Base-by-base conservation (phyloP, 2,113 vertebrate genomes). In the Gadus chalcogrammus region DNA sequence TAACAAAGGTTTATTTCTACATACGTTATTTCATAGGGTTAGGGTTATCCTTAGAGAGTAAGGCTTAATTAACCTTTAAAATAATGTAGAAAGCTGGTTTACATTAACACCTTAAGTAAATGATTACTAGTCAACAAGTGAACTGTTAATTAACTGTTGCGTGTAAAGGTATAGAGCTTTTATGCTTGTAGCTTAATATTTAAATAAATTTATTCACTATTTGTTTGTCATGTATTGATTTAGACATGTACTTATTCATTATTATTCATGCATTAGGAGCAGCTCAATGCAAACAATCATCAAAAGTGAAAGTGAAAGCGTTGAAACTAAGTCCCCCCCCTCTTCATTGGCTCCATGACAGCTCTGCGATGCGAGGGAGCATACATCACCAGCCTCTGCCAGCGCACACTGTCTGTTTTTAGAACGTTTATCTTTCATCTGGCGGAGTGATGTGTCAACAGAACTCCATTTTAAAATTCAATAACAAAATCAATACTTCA, bases 401-500 rank as follows among this genome's bases (percentile, higher is more conserved):
- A 18, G 31, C 52, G 27, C 61, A 67, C 76, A 16, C 2, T 17
- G 5, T 58, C 69, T 72, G 18, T 55, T 76, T 85, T 80, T 78
- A 77, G 65, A 79, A 74, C 73, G 81, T 76, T 80, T 78, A 82
- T 83, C 78, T 79, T 79, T 74, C 68, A 78, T 80, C 71, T 70
- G 27, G 69, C 22, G 66, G 17, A 38, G 63, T 63, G 68, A 69
- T 76, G 67, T 79, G 73, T 72, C 67, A 76, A 68, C 61, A 28
- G 69, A 64, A 76, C 56, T 27, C 75, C 58, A 64, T 85, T 81
- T 73, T 70, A 66, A 82, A 85, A 76, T 67, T 53, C 65, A 83
- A 74, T 73, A 81, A 85, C 74, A 81, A 79, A 86, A 87, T 89
- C 76, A 83, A 89, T 88, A 85, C 78, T 61, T 81, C 74, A 70